Evolutionary conservation across 2,888 invertebrate species (phyloP).

Genomic region (Papilio demoleus): DNA sequence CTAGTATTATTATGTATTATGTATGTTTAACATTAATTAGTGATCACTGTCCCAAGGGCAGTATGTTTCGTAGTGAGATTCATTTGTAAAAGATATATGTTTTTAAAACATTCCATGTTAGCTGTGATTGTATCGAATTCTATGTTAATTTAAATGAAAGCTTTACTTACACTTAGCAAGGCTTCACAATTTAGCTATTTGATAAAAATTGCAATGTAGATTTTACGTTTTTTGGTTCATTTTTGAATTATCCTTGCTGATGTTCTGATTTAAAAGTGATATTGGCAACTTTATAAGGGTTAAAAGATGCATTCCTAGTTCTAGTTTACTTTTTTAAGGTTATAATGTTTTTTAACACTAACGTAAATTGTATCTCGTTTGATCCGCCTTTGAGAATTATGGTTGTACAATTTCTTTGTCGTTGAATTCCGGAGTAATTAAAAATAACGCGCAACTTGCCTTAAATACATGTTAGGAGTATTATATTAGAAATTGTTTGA

Average conservation of each 20-base stretch:
- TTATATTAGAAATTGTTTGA: too few relatives aligned
- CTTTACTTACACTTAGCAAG: neutral
- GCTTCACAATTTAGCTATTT: neutral
- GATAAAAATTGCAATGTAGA: neutral
- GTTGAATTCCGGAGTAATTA: neutral
- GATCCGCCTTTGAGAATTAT: conserved; percentile 1
- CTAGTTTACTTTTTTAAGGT: neutral
- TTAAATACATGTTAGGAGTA: neutral
- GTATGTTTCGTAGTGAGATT: neutral
- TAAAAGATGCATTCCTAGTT: neutral
- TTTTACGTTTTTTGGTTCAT: neutral
- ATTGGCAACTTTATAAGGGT: neutral
- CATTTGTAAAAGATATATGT: conserved; percentile 7
- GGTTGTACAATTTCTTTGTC: conserved; percentile 11
- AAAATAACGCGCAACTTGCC: neutral
- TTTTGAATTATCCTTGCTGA: neutral
- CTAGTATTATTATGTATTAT: conserved; percentile 31
- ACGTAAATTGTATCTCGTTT: neutral
- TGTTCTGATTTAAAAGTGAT: neutral
- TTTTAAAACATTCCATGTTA: conserved; percentile 25
- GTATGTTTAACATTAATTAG: conserved; percentile 15
- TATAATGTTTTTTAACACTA: neutral
- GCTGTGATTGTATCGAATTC: conserved; percentile 32
- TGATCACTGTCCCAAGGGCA: conserved; percentile 29
- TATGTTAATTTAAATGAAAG: conserved; percentile 14